These are phyloP conservation scores for Diaperis boleti DNA, from an alignment of 2,888 invertebrate species.

Conservation along the genomic window DNA sequence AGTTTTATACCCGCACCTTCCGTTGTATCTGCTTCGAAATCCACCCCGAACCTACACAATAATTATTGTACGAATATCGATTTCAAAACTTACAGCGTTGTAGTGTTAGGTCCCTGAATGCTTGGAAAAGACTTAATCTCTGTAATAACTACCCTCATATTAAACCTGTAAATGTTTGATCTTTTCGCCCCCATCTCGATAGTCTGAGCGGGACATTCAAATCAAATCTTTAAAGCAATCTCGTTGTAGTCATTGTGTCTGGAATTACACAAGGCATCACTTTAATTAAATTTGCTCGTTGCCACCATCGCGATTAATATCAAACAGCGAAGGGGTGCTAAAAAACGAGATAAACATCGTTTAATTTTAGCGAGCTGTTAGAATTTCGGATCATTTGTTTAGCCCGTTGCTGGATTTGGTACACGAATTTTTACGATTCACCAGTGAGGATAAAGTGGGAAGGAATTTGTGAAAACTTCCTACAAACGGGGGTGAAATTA, in stretches of 20 bases:
- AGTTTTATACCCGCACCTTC: too few species aligned
- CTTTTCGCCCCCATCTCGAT: not conserved
- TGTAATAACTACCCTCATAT: not conserved
- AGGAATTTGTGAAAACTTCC: too few species aligned
- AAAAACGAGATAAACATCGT: conserved; percentile 32
- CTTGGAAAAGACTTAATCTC: not conserved
- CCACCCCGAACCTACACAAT: not conserved
- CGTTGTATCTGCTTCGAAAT: not conserved
- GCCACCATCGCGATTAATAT: conserved; percentile 32
- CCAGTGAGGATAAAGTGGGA: too few species aligned
- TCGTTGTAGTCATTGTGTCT: conserved; percentile 27
- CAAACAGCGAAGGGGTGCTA: conserved; percentile 17
- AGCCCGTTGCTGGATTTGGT: not conserved
- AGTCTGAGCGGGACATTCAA: conserved; percentile 8
- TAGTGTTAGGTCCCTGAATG: conserved; percentile 12
- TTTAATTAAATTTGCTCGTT: conserved; percentile 37
- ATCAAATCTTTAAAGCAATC: conserved; percentile 28
- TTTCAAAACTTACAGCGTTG: conserved; percentile 21
- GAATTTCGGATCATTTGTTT: conserved; percentile 24
- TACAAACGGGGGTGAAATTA: too few species aligned
- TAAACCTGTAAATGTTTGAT: not conserved
- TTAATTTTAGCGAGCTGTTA: conserved; percentile 19
- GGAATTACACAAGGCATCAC: conserved; percentile 31
- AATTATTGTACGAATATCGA: conserved; percentile 22
- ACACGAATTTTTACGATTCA: too few species aligned